These are phyloP conservation scores for Drosophila truncata DNA, from an alignment of 1,140 invertebrate species.

Conservation along the genomic window DNA sequence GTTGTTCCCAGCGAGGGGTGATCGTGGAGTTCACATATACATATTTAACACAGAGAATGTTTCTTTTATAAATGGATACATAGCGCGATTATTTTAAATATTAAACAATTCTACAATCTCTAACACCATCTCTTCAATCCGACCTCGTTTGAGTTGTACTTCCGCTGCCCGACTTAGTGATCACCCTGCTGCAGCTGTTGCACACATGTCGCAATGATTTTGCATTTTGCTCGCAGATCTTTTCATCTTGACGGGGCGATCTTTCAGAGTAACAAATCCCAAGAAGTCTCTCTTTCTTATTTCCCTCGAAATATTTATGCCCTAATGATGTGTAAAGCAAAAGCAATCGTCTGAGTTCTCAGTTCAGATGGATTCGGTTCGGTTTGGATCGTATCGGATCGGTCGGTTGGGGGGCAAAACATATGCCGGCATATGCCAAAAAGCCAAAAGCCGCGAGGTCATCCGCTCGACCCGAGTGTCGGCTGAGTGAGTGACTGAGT, in stretches of 20 bases:
- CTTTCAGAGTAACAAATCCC: conserved; percentile 7
- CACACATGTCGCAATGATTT: conserved; percentile 58
- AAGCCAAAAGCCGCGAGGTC: conserved; percentile 35
- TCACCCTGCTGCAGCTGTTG: conserved; percentile 54
- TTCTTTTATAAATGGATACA: too few species aligned
- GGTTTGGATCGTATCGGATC: not conserved
- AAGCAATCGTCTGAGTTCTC: not conserved
- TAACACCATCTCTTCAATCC: not conserved
- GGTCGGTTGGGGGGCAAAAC: conserved; percentile 15
- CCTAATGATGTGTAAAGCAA: conserved; percentile 63
- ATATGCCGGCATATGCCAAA: conserved; percentile 38
- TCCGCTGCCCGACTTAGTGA: conserved; percentile 14
- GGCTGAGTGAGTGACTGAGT: conserved; percentile 30
- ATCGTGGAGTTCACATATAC: not conserved
- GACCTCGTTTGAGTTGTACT: conserved; percentile 15
- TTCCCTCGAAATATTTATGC: conserved; percentile 30
- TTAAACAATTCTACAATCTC: not conserved
- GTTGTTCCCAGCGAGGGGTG: conserved; percentile 2
- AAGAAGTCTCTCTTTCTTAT: conserved; percentile 17
- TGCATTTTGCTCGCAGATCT: conserved; percentile 40
- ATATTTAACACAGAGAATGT: too few species aligned
- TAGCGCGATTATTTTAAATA: too few species aligned
- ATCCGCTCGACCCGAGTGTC: conserved; percentile 13
- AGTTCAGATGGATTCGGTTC: conserved; percentile 18
- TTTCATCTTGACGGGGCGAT: conserved; percentile 17